Conservation (phyloP, 2,797 vertebrate genomes). For the Pseudotriccus pelzelni region DNA sequence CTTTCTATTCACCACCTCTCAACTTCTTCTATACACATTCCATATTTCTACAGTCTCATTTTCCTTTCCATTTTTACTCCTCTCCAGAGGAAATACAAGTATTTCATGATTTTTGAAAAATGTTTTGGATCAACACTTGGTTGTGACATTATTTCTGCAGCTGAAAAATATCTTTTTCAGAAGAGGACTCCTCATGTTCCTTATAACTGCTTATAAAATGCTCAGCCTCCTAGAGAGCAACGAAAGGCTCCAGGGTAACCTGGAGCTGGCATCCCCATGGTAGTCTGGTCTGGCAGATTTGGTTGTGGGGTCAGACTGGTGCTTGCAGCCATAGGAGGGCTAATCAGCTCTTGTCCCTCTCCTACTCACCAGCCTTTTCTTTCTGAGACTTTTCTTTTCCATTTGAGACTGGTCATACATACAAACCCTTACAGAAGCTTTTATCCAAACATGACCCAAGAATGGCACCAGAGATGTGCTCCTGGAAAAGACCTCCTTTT, state of each 20-base stretch:
- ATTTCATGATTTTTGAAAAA: background rate
- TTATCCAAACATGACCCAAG: background rate
- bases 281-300: background rate
- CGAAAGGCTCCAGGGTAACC: rapidly evolving
- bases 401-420: rapidly evolving
- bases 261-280: background rate
- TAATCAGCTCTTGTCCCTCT: rapidly evolving
- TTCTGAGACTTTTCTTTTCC: background rate
- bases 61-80: background rate
- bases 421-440: background rate
- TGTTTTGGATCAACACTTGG: background rate
- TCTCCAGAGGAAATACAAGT: background rate
- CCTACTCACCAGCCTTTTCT: background rate
- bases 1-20: background rate
- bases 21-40: background rate
- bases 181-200: background rate
- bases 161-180: background rate
- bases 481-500: background rate
- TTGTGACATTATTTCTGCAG: background rate
- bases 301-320: background rate
- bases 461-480: background rate
- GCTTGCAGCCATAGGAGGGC: rapidly evolving
- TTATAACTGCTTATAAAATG: background rate
- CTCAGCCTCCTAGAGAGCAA: background rate
- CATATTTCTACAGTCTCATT: background rate